phyloP scores from a whole-genome alignment of 2,888 invertebrate species.

The Tricholauxania praeusta region DNA sequence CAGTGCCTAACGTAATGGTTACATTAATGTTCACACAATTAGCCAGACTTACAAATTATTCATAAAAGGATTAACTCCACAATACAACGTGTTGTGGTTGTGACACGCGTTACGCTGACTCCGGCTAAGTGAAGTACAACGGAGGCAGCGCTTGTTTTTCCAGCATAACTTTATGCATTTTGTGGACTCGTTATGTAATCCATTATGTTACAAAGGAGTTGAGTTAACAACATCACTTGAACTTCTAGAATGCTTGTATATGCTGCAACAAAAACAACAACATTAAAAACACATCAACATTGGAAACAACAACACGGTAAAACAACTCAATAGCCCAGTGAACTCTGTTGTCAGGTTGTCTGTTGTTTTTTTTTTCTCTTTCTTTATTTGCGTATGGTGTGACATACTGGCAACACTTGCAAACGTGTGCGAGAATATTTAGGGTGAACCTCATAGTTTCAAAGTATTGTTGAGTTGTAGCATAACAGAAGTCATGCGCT shows the following conservation, averaged over 20 bases:
- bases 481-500: too few species aligned
- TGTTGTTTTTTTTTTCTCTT: too few species aligned
- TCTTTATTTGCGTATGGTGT: too few species aligned
- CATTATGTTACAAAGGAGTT: background rate
- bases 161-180: conserved; percentile 6
- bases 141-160: background rate
- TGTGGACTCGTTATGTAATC: conserved; percentile 2
- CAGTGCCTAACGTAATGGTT: conserved; percentile 9
- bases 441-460: too few species aligned
- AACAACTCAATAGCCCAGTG: too few species aligned
- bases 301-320: conserved; percentile 14
- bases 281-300: conserved; percentile 2
- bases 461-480: too few species aligned
- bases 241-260: background rate
- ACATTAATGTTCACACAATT: conserved; percentile 12
- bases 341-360: too few species aligned
- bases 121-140: background rate
- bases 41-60: conserved; percentile 13
- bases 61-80: conserved; percentile 6
- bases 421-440: too few species aligned
- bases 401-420: too few species aligned
- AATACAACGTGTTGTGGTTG: background rate
- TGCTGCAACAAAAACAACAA: background rate
- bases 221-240: conserved; percentile 12
- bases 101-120: background rate